Evolutionary conservation across 1,140 invertebrate genomes (phyloP), one percentile per base, ranked within the genome.

Genomic region (Chymomyza costata): DNA sequence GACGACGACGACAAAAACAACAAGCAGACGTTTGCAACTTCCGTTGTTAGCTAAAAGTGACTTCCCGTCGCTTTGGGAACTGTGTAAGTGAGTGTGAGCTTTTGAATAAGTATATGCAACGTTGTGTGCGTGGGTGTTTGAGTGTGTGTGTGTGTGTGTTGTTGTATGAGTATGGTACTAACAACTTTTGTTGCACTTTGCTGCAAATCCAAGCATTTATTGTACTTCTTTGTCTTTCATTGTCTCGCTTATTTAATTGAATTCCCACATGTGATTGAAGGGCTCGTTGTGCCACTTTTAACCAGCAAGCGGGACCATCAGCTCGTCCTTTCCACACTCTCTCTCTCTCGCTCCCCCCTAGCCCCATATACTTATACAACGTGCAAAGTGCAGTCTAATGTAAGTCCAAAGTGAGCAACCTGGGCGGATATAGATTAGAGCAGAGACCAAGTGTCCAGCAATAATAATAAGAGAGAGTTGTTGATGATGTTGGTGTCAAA

Each of bases 21-120:
- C 46, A 35, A 62, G 55, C 69, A 68, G 51, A 68, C 57, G 65
- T 70, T 68, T 70, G 61, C 70, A 70, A 59, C 70, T 76, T 76
- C 71, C 71, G 71, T 69, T 76, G 50, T 63, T 62, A 63, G 71
- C 65, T 55, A 46, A 70, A 62, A 59, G 65, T 62, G 43, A 70
- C 65, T 76, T 76, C 71, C 71, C 66, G 65, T 43, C 65, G 56
- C 70, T 69, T 17, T 48, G 52, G 65, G 45, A 68, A 74, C 49
- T 60, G 53, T 55, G 49, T 48, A n/a, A n/a, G n/a, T n/a, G n/a
- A n/a, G n/a, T n/a, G n/a, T n/a, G n/a, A n/a, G n/a, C n/a, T n/a
- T n/a, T n/a, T n/a, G n/a, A n/a, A 45, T 45, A 45, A 7, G 34
- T 35, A 32, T 28, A 34, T 31, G 7, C 19, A 1, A 19, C 19